These are phyloP conservation scores for Synanthedon vespiformis DNA, from an alignment of 2,888 invertebrate species.

Conservation along the genomic window DNA sequence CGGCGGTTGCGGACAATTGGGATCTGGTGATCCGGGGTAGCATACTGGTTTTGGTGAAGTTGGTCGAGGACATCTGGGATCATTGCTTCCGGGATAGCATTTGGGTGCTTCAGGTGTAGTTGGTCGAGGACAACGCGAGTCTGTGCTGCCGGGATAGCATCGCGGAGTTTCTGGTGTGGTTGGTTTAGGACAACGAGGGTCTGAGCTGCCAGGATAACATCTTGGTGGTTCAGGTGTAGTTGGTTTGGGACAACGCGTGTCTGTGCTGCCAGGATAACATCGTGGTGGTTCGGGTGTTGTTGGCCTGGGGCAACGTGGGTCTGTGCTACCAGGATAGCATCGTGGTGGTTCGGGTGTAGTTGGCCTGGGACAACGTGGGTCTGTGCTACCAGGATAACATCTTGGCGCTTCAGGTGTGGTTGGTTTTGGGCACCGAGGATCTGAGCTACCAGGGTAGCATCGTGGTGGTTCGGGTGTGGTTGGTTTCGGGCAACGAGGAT, in stretches of 20 bases:
- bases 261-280: no score
- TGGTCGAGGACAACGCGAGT: conserved; percentile 17
- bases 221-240: no score
- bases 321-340: conserved; percentile 25
- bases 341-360: conserved; percentile 10
- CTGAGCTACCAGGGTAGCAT: conserved; percentile 17
- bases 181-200: no score
- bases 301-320: conserved; percentile 17
- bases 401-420: conserved; percentile 14
- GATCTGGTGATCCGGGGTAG: no score
- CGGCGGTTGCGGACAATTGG: no score
- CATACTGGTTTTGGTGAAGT: no score
- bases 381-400: conserved; percentile 19
- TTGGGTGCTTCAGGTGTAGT: conserved; percentile 12
- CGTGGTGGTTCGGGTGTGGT: conserved; percentile 13
- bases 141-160: no score
- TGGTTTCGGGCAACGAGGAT: conserved; percentile 14
- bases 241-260: no score
- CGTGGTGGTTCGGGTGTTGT: conserved; percentile 2
- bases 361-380: conserved; percentile 17
- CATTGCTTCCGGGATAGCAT: conserved; percentile 9
- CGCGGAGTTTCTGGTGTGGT: no score
- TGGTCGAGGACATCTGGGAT: conserved; percentile 33
- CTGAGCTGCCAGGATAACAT: no score
- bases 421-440: conserved; percentile 30